phyloP scores from a whole-genome alignment of 2,113 vertebrate species.

The Echinops telfairi region DNA sequence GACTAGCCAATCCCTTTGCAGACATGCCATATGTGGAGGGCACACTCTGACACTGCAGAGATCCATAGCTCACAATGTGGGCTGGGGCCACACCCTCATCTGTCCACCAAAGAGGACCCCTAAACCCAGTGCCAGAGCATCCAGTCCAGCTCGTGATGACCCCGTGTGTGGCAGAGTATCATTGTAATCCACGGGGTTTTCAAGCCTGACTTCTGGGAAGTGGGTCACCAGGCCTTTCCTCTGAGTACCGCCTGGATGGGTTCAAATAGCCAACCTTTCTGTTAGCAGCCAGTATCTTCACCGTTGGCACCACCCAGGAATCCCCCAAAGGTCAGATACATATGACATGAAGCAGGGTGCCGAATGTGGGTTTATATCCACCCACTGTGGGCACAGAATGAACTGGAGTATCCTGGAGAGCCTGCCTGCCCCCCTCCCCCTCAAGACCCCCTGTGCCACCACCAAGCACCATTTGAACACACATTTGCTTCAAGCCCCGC shows the following conservation, averaged over 20 bases:
- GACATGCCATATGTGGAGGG: background rate
- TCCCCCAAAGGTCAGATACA: background rate
- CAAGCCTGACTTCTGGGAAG: background rate
- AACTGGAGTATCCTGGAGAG: background rate
- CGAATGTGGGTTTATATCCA: accelerated
- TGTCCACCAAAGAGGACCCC: background rate
- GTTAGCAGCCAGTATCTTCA: background rate
- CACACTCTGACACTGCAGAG: background rate
- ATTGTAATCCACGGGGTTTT: background rate
- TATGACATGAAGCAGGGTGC: background rate
- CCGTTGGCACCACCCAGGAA: background rate
- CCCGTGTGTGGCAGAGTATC: background rate
- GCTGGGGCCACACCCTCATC: background rate
- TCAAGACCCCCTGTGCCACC: background rate
- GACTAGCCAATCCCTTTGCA: background rate
- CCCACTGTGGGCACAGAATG: accelerated
- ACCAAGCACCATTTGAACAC: background rate
- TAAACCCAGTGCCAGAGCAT: background rate
- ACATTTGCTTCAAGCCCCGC: background rate
- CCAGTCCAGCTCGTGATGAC: background rate
- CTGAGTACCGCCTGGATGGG: background rate
- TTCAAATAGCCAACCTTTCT: background rate
- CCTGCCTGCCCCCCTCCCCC: background rate
- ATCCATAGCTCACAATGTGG: accelerated
- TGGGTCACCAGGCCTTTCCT: background rate